A percentile compares a stretch with the other conserved stretches of the same genome.
These are phyloP conservation scores for Drosophila teissieri DNA, from an alignment of 1,140 invertebrate species.

Conservation along the genomic window DNA sequence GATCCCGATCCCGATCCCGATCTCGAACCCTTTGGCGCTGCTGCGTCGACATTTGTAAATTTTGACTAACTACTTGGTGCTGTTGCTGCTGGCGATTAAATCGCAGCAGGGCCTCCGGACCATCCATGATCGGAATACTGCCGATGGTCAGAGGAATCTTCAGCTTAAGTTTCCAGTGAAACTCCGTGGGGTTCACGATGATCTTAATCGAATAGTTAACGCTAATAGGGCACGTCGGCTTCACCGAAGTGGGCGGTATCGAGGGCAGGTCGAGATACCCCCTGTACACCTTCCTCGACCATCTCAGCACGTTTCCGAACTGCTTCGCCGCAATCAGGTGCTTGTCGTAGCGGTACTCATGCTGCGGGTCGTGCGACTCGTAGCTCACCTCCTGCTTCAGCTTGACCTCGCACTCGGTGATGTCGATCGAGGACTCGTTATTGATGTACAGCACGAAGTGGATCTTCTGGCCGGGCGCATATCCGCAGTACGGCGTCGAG, in stretches of 20 bases:
- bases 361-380: conserved; percentile 86
- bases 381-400: conserved; percentile 85
- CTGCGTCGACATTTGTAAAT: conserved; percentile 74
- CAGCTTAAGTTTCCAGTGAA: conserved; percentile 86
- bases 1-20: not conserved
- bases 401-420: conserved; percentile 85
- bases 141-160: conserved; percentile 86
- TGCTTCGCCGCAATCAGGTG: conserved; percentile 86
- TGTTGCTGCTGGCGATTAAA: conserved; percentile 76
- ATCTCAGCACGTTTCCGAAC: conserved; percentile 86
- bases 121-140: conserved; percentile 86
- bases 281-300: conserved; percentile 79
- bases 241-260: conserved; percentile 89
- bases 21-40: conserved; percentile 24
- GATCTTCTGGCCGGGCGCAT: conserved; percentile 82
- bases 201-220: conserved; percentile 89
- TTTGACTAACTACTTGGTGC: conserved; percentile 80
- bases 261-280: conserved; percentile 87
- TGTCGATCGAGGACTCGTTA: conserved; percentile 85
- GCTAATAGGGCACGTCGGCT: conserved; percentile 89
- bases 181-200: conserved; percentile 83
- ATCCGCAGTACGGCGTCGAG: conserved; percentile 82
- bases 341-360: conserved; percentile 87
- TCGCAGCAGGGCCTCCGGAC: conserved; percentile 58
- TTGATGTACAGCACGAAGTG: conserved; percentile 81